A percentile compares a stretch with the other conserved stretches of the same genome.
Conservation (phyloP, 1,140 invertebrate species). For the Anastrepha ludens region DNA sequence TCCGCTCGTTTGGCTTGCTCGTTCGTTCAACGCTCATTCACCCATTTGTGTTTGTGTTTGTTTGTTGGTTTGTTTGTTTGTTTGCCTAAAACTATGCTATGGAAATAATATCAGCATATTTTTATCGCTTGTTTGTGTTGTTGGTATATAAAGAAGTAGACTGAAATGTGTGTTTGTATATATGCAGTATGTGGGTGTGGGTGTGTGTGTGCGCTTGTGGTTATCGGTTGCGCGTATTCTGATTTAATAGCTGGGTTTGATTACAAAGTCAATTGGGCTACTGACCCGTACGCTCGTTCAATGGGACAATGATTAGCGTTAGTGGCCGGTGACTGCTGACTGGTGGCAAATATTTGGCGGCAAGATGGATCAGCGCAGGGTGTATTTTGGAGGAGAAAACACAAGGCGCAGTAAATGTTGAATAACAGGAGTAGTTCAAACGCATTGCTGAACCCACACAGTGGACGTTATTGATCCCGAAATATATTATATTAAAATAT, state of each 20-base stretch:
- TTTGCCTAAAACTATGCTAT: conserved; percentile 51
- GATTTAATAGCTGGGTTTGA: conserved; percentile 47
- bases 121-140: conserved; percentile 15
- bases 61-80: background rate
- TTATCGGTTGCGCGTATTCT: conserved; percentile 38
- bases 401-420: background rate
- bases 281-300: conserved; percentile 22
- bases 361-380: background rate
- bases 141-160: background rate
- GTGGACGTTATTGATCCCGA: no score
- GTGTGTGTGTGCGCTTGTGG: conserved; percentile 5
- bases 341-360: background rate
- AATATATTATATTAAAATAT: no score
- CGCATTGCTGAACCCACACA: no score
- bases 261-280: conserved; percentile 52
- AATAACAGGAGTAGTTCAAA: no score
- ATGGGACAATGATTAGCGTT: conserved; percentile 32
- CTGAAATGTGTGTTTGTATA: background rate
- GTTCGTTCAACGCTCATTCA: conserved; percentile 37
- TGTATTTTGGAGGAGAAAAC: background rate
- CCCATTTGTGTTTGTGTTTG: background rate
- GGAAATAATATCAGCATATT: conserved; percentile 51
- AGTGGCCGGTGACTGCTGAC: background rate
- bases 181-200: background rate
- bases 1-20: conserved; percentile 30